Evolutionary conservation across 2,113 vertebrate species (phyloP).

Genomic region (Podilymbus podiceps): DNA sequence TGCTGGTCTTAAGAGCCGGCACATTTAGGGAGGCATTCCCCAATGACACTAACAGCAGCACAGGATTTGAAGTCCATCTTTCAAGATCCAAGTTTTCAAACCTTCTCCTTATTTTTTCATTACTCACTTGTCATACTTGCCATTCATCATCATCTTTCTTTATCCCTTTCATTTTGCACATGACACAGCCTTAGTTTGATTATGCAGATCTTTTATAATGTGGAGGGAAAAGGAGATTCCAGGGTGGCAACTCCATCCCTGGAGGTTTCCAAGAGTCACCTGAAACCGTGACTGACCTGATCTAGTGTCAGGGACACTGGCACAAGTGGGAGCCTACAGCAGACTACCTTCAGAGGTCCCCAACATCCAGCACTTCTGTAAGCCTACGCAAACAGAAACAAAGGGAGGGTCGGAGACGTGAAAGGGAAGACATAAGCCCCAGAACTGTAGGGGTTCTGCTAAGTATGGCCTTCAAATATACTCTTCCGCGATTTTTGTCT

Average conservation of each 20-base stretch:
- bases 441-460: background rate
- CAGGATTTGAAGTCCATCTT: background rate
- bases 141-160: background rate
- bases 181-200: background rate
- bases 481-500: background rate
- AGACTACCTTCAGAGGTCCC: background rate
- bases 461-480: background rate
- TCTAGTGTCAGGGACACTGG: background rate
- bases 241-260: background rate
- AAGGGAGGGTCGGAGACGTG: background rate
- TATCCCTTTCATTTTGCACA: background rate
- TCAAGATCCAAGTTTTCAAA: background rate
- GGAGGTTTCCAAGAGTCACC: background rate
- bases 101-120: background rate
- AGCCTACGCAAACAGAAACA: conserved; percentile 25
- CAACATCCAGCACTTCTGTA: background rate
- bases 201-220: background rate
- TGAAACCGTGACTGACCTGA: background rate
- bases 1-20: background rate
- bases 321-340: background rate
- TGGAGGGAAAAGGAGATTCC: background rate
- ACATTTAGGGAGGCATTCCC: background rate
- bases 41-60: background rate
- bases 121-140: background rate
- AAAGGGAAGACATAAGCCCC: background rate